phyloP scores from a whole-genome alignment of 2,113 vertebrate genomes.

The Phoxinus phoxinus region DNA sequence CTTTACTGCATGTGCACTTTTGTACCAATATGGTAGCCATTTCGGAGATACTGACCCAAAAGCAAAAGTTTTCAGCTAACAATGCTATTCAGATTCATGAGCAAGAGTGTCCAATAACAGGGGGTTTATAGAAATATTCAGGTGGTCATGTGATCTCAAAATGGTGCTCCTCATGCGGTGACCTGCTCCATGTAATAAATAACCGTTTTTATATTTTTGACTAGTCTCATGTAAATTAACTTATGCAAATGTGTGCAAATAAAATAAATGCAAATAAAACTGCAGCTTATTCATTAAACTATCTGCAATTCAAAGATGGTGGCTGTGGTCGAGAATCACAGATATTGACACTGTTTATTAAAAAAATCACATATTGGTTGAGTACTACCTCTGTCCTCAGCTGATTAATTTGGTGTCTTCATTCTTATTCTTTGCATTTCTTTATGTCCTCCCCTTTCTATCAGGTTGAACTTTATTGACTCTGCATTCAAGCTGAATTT shows the following conservation, averaged over 20 bases:
- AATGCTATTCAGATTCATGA: background rate
- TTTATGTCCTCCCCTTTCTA: background rate
- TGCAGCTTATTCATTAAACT: background rate
- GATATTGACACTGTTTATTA: background rate
- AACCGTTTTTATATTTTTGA: background rate
- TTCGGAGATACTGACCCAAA: background rate
- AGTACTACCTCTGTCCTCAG: background rate
- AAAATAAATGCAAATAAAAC: background rate
- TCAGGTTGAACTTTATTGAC: background rate
- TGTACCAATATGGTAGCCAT: background rate
- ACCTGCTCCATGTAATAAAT: too few relatives aligned
- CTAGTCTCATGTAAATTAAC: background rate
- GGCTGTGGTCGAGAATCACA: background rate
- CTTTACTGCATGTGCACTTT: conserved; percentile 6
- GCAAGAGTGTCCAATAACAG: too few relatives aligned
- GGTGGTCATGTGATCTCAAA: too few relatives aligned
- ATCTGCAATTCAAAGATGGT: background rate
- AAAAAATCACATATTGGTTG: background rate
- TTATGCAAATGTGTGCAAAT: background rate
- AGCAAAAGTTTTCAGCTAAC: background rate
- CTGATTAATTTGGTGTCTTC: background rate
- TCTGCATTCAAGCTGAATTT: conserved; percentile 12
- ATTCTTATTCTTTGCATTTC: conserved; percentile 12
- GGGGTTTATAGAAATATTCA: too few relatives aligned
- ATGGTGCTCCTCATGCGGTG: too few relatives aligned